Evolutionary conservation across 2,797 vertebrate species (phyloP), one percentile per base, ranked within the genome.

Genomic region (Botia kubotai): DNA sequence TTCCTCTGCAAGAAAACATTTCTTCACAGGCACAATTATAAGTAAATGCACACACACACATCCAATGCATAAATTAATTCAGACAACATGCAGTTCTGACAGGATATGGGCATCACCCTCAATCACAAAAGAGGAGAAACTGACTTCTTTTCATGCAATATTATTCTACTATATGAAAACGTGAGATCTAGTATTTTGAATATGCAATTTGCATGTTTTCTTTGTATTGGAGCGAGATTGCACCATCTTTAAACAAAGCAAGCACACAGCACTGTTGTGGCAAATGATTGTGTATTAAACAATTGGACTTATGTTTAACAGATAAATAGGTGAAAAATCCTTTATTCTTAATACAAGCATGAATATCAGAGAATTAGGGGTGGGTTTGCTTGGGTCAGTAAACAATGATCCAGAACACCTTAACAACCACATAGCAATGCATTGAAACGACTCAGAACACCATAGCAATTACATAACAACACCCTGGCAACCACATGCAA

Each of bases 61-160:
- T 60, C 73, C 75, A 19, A 72, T 73, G 53, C 21, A 53, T 70
- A 57, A 57, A 85, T 85, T 55, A 65, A 84, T 71, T 60, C 36
- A 74, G 48, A 67, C 10, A 60, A 43, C 7, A 39, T 43, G 57
- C 13, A 60, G 6, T 48, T 55, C 77, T 75, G 69, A 66, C n/a
- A 55, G 63, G 71, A 63, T 79, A 11, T 26, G 62, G 21, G 46
- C 73, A 62, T 67, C 75, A 36, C 57, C 26, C 60, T 71, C 66
- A 78, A 73, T 57, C 60, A 72, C 33, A 43, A 7, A 65, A 83
- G 57, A 67, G 81, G 57, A 11, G 80, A 75, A 62, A 69, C 74
- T 46, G n/a, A 76, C 76, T 72, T 19, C 53, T 76, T 58, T 60
- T 83, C 12, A 72, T 63, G 26, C 14, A 26, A 73, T 69, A 77